These are phyloP conservation scores for Rynchops niger DNA, from an alignment of 2,113 vertebrate species.

Conservation along the genomic window DNA sequence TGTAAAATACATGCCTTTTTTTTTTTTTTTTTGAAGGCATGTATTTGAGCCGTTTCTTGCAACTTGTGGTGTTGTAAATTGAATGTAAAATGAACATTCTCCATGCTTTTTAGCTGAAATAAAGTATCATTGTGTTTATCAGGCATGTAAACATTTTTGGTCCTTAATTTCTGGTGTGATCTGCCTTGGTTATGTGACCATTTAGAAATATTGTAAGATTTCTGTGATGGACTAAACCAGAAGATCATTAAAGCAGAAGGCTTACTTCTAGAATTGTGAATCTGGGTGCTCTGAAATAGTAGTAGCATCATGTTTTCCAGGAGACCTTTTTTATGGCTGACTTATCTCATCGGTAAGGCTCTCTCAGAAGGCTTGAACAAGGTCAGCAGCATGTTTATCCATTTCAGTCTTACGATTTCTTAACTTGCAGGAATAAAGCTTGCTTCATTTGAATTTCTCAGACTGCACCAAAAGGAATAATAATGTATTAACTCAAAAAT, in stretches of 20 bases:
- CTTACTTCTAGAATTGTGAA: slow-evolving; percentile 38
- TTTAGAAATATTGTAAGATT: neutral
- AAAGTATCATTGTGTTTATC: neutral
- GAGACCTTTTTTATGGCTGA: slow-evolving; percentile 60
- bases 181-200: neutral
- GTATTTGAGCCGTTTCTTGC: neutral
- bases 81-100: neutral
- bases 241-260: slow-evolving; percentile 29
- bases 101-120: neutral
- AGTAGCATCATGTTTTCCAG: slow-evolving; percentile 69
- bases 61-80: neutral
- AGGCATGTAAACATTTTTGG: neutral
- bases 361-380: slow-evolving; percentile 55
- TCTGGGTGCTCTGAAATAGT: slow-evolving; percentile 56
- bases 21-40: neutral
- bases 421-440: slow-evolving; percentile 22
- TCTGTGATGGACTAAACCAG: slow-evolving; percentile 3
- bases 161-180: slow-evolving; percentile 2
- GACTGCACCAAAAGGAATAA: neutral
- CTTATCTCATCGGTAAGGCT: slow-evolving; percentile 66
- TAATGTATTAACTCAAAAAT: neutral
- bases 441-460: neutral
- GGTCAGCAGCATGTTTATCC: slow-evolving; percentile 56
- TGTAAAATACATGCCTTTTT: neutral
- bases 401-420: slow-evolving; percentile 41